Conservation (phyloP, 53 echinoderm and acorn worm species). For the Hippasteria phrygiana region DNA sequence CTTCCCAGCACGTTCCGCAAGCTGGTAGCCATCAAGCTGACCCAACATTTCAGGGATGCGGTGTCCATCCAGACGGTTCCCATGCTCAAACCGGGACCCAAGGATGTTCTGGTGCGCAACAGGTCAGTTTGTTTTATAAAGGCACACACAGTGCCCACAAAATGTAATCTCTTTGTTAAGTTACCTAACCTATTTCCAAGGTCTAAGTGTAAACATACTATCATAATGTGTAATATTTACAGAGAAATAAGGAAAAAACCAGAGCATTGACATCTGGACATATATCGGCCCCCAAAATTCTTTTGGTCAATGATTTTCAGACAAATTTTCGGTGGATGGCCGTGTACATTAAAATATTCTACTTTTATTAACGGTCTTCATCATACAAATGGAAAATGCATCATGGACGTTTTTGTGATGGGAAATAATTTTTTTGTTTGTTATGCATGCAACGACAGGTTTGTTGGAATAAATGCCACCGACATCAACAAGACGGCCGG, state of each 20-base stretch:
- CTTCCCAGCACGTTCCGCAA: constrained; percentile 84
- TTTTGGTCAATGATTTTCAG: too few species aligned
- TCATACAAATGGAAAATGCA: too few species aligned
- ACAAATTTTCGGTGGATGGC: too few species aligned
- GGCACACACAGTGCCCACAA: not conserved
- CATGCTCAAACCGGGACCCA: constrained; percentile 74
- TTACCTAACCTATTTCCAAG: too few species aligned
- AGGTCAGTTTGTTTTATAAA: constrained; percentile 60
- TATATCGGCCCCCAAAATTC: too few species aligned
- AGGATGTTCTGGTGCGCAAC: constrained; percentile 77
- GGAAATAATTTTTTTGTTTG: not conserved
- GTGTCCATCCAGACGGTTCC: constrained; percentile 71
- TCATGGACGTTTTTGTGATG: not conserved
- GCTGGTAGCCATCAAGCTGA: constrained; percentile 77
- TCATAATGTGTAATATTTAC: too few species aligned
- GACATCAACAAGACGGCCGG: constrained; percentile 87
- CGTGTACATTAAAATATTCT: too few species aligned
- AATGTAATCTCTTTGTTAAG: too few species aligned
- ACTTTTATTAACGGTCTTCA: too few species aligned
- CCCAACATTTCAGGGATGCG: constrained; percentile 82
- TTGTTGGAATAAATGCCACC: constrained; percentile 87
- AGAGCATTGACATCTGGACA: too few species aligned
- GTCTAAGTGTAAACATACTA: too few species aligned
- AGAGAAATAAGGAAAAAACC: too few species aligned
- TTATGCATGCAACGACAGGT: constrained; percentile 65